Base-by-base conservation (phyloP, 2,113 vertebrate genomes). In the Athene noctua region DNA sequence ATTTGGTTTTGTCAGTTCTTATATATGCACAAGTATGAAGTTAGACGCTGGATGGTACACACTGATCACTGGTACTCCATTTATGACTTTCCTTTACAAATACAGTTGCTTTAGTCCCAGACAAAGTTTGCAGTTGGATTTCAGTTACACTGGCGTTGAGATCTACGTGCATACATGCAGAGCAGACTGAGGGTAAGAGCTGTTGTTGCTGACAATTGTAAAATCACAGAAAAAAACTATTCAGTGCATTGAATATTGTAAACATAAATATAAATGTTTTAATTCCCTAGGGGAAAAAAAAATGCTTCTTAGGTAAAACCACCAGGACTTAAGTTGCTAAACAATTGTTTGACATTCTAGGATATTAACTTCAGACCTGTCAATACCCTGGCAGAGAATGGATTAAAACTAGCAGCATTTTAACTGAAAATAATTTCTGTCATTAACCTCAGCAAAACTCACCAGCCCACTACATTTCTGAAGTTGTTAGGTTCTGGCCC, bases 1-100 rank as follows among this genome's bases (percentile, higher is more conserved):
- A 87, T 96, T 93, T 61, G 67, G 5, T 54, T 72, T 91, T 93
- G 94, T 90, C 75, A 47, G 74, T 61, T 80, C 83, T 82, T 82
- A 66, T 29, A 38, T 13, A 16, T 74, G 91, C 75, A 68, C 6
- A 34, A 55, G 51, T 51, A 88, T 54, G 71, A 73, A 97, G 89
- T 87, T 85, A 12, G 58, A 68, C 1, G 9, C 73, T 49, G 86
- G 11, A 4, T 58, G 78, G 74, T 87, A 96, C 11, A 21, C 52
- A 47, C n/a, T 55, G 72, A 47, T 36, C 0, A 0, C 46, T 65
- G 79, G 68, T 57, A 61, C 80, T 83, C 57, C 2, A 4, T 54
- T 54, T 46, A 42, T 58, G 63, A 40, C 18, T 78, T 79, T 38
- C 30, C 34, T 51, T 63, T 27, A 66, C n/a, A 10, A 7, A 8